phyloP scores from a whole-genome alignment of 2,888 invertebrate genomes.

The Eueremaeus valkanovi region DNA sequence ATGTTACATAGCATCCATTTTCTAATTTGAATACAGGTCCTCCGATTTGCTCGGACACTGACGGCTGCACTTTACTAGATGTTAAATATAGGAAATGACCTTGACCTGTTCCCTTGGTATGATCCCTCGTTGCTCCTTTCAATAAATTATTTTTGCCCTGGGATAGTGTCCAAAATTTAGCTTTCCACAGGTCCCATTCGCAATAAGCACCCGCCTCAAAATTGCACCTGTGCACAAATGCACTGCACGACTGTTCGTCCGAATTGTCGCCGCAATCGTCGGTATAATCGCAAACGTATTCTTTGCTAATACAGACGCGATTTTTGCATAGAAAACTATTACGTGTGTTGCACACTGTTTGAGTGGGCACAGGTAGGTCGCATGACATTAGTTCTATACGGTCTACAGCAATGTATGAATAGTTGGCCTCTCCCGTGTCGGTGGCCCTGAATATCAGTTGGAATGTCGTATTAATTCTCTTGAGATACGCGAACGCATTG shows the following conservation, averaged over 20 bases:
- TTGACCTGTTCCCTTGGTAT: neutral
- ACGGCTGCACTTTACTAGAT: no score
- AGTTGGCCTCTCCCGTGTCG: neutral
- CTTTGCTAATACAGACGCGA: slow-evolving; percentile 41
- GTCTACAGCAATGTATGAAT: neutral
- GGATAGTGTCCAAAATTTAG: neutral
- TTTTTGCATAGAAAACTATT: slow-evolving; percentile 42
- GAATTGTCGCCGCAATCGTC: slow-evolving; percentile 45
- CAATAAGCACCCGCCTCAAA: slow-evolving; percentile 44
- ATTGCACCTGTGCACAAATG: slow-evolving; percentile 38
- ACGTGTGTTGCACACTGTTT: neutral
- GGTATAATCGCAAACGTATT: slow-evolving; percentile 44
- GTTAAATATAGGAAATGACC: no score
- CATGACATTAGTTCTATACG: neutral
- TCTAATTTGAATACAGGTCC: no score
- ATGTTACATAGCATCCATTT: no score
- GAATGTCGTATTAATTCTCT: neutral
- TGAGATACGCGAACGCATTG: neutral
- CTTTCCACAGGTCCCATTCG: slow-evolving; percentile 35
- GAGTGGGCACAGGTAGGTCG: neutral
- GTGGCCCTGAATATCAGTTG: neutral
- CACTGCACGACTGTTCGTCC: slow-evolving; percentile 43
- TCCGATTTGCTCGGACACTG: no score
- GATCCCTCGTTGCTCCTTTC: neutral
- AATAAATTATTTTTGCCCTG: neutral